Conservation (phyloP, 2,888 invertebrate genomes). For the Boloria selene region DNA sequence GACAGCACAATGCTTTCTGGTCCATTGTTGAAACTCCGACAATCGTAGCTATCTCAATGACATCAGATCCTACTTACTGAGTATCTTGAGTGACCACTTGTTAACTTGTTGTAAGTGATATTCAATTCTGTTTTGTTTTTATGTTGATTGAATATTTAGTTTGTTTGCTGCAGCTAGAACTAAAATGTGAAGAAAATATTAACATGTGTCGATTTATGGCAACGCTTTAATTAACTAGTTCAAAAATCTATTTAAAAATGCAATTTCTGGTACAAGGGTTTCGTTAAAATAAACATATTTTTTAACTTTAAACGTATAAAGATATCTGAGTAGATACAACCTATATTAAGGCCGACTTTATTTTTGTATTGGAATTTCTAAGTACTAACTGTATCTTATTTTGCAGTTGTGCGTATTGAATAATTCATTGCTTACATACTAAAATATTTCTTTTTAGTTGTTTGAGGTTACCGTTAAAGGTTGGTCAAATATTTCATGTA, state of each 20-base stretch:
- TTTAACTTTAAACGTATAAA: too few relatives aligned
- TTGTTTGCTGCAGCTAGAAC: too few relatives aligned
- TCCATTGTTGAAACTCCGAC: conserved; percentile 64
- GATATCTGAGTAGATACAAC: neutral
- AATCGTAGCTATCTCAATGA: conserved; percentile 74
- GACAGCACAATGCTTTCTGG: conserved; percentile 73
- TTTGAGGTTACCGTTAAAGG: conserved; percentile 40
- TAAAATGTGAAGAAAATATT: neutral
- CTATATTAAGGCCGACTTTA: conserved; percentile 9
- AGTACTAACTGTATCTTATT: neutral
- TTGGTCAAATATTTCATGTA: conserved; percentile 34
- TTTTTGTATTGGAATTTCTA: conserved; percentile 1
- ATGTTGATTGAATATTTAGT: neutral
- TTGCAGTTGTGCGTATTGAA: conserved; percentile 25
- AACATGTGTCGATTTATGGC: too few relatives aligned
- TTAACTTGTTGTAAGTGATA: conserved; percentile 1
- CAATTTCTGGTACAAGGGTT: too few relatives aligned
- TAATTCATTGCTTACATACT: conserved; percentile 35
- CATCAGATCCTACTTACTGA: conserved; percentile 58
- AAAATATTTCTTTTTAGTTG: conserved; percentile 28
- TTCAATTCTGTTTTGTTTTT: neutral
- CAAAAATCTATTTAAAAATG: too few relatives aligned
- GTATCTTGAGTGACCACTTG: conserved; percentile 15
- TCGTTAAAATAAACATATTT: too few relatives aligned
- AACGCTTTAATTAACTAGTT: too few relatives aligned